Base-by-base conservation (phyloP, 2,888 invertebrate genomes). In the Andrena minutula region DNA sequence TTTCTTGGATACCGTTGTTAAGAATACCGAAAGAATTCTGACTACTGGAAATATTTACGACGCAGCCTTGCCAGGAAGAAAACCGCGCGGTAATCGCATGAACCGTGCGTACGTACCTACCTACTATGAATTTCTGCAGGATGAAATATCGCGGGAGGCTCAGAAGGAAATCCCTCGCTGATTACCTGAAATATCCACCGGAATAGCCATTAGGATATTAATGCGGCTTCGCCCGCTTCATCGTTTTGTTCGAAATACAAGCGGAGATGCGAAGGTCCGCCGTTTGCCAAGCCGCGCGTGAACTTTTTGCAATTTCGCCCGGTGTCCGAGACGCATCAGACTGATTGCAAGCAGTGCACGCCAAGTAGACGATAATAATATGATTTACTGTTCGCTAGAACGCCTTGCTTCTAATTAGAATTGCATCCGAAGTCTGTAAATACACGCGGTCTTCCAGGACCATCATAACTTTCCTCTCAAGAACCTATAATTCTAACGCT, bases 141-240 rank as follows among this genome's bases (percentile, higher is more conserved):
- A 23, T 4, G 7, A 61, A 49, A 51, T 32, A 49, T 49, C n/a
- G 35, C 8, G 3, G 12, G 6, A 4, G 4, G 63, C 16, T 2
- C 7, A 5, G 8, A 20, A 10, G 26, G 30, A 69, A 81, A 68
- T 61, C 72, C 66, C 61, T 61, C 69, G 60, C 58, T 66, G 70
- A 82, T 70, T 69, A 64, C 41, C 41, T 10, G 47, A 63, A 70
- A 58, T 58, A 72, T 75, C 60, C 30, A n/a, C 10, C 61, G 83
- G 63, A 79, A 69, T 75, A 69, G 78, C 85, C 85, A 85, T 85
- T 85, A 85, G 85, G 85, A 85, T 85, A 85, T 85, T 85, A 85
- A 84, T 69, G 84, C 80, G 77, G 78, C 63, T 75, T 71, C 74
- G 61, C 76, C 66, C 76, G 8, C 26, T 53, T 51, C 70, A 47